Conservation (phyloP, 2,888 invertebrate species). For the Archips crataeganus region DNA sequence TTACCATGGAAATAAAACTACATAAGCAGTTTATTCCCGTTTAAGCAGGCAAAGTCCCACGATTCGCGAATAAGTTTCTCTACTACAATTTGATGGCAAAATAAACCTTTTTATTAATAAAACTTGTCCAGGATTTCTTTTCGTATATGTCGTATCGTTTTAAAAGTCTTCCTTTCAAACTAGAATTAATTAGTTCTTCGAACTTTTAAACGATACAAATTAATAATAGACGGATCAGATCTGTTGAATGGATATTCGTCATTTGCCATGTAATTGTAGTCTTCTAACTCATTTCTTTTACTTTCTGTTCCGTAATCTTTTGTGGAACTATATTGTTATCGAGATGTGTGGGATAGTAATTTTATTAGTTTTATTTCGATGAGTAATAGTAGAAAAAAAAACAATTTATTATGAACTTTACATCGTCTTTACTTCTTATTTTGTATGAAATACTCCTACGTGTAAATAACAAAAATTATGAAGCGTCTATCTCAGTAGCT, state of each 20-base stretch:
- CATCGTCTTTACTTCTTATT: background rate
- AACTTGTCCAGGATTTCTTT: background rate
- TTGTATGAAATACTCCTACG: conserved; percentile 9
- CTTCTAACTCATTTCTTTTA: too few relatives aligned
- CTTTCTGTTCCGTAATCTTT: background rate
- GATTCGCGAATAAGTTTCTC: background rate
- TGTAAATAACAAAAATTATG: conserved; percentile 25
- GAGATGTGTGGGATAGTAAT: background rate
- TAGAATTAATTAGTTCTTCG: too few relatives aligned
- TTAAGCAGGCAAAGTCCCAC: background rate
- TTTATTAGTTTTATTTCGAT: background rate
- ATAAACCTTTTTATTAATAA: background rate
- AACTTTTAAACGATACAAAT: too few relatives aligned
- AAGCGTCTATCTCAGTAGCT: conserved; percentile 30
- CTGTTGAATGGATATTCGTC: too few relatives aligned
- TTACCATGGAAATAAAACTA: background rate
- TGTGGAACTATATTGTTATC: background rate
- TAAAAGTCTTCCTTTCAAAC: too few relatives aligned
- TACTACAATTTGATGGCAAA: too few relatives aligned
- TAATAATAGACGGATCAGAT: too few relatives aligned
- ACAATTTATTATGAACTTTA: background rate
- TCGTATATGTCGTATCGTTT: too few relatives aligned
- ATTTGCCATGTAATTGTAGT: too few relatives aligned
- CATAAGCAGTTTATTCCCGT: background rate
- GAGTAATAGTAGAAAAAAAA: background rate